Evolutionary conservation across 2,113 vertebrate species (phyloP).

Genomic region (Pelobates fuscus): DNA sequence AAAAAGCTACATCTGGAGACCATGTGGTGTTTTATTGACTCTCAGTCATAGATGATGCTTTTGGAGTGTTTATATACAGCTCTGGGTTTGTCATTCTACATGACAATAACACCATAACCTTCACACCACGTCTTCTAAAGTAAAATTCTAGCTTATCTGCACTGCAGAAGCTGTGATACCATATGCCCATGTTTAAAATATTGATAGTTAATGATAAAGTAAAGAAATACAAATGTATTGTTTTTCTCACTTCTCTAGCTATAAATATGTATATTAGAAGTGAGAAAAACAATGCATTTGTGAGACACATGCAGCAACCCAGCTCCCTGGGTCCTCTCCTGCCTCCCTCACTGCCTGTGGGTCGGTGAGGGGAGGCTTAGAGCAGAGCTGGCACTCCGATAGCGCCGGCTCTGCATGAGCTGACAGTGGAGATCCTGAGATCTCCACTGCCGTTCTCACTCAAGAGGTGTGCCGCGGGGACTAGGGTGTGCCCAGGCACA

Average conservation of each 20-base stretch:
- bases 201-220: background rate
- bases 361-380: too few relatives aligned
- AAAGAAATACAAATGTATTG: background rate
- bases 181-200: background rate
- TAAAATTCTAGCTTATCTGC: background rate
- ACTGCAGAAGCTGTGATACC: background rate
- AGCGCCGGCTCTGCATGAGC: too few relatives aligned
- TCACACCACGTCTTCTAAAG: background rate
- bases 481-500: too few relatives aligned
- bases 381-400: too few relatives aligned
- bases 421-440: too few relatives aligned
- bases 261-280: too few relatives aligned
- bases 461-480: too few relatives aligned
- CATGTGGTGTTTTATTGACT: constrained; percentile 24
- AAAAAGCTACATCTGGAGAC: background rate
- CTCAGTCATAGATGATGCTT: background rate
- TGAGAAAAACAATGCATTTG: too few relatives aligned
- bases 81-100: background rate
- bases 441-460: too few relatives aligned
- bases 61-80: constrained; percentile 8
- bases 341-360: too few relatives aligned
- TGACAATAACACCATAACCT: background rate
- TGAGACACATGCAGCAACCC: too few relatives aligned
- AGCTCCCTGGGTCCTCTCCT: too few relatives aligned
- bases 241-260: background rate